Conservation (phyloP, 1,140 invertebrate species). For the Trichonephila inaurata region DNA sequence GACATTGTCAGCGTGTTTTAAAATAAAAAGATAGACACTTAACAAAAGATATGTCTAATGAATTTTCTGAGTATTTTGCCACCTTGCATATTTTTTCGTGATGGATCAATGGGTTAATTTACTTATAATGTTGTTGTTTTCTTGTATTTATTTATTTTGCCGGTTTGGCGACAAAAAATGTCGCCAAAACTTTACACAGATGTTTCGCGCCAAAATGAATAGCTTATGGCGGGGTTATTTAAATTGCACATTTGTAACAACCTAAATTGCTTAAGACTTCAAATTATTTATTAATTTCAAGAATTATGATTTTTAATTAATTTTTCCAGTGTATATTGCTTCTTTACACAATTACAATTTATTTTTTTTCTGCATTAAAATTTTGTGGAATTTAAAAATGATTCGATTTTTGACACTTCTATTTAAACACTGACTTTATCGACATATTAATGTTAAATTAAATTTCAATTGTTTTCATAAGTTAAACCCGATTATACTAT, state of each 20-base stretch:
- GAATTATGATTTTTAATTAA: no score
- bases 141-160: conserved; percentile 1
- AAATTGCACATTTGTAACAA: neutral
- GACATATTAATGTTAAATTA: no score
- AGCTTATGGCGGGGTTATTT: neutral
- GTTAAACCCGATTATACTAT: no score
- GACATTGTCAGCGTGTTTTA: neutral
- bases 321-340: no score
- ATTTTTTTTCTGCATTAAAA: no score
- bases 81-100: neutral
- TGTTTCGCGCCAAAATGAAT: neutral
- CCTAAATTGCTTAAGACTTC: no score
- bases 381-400: no score
- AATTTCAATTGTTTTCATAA: no score
- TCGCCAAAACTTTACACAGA: conserved; percentile 11
- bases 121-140: neutral
- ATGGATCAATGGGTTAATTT: neutral
- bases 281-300: no score
- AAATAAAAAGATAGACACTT: neutral
- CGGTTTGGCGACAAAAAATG: conserved; percentile 24
- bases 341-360: no score
- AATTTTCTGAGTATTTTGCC: neutral
- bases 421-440: no score
- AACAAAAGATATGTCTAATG: neutral
- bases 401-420: no score